These are phyloP conservation scores for Neosalanx taihuensis DNA, from an alignment of 2,797 vertebrate species.

Conservation along the genomic window DNA sequence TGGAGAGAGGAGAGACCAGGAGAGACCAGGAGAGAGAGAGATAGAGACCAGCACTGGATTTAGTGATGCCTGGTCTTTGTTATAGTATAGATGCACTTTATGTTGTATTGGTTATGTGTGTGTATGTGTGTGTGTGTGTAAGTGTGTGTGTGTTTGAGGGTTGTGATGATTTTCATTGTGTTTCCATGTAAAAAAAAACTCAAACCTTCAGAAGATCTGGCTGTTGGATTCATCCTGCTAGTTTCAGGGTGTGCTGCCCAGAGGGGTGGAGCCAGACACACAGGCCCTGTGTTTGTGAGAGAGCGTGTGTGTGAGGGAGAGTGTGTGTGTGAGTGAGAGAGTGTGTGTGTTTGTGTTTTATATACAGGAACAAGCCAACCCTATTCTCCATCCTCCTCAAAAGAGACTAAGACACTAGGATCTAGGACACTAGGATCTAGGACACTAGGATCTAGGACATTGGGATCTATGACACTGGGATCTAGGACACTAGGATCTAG, in stretches of 20 bases:
- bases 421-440: too few species aligned
- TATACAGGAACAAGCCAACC: background rate
- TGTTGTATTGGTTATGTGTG: conserved; percentile 40
- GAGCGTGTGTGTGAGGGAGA: background rate
- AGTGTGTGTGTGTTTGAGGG: conserved; percentile 25
- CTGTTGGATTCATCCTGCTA: conserved; percentile 3
- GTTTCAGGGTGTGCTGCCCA: background rate
- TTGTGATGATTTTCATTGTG: background rate
- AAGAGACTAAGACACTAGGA: too few species aligned
- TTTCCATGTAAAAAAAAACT: conserved; percentile 16
- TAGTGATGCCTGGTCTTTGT: conserved; percentile 24
- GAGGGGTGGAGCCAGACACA: too few species aligned
- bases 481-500: too few species aligned
- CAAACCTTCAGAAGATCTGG: conserved; percentile 5
- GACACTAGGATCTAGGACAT: too few species aligned
- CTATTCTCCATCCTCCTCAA: background rate
- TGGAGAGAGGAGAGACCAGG: too few species aligned
- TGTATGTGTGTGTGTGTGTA: conserved; percentile 28
- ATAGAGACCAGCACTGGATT: background rate
- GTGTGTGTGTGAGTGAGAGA: conserved; percentile 13
- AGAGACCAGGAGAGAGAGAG: too few species aligned
- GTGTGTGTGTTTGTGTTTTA: background rate
- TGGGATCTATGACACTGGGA: too few species aligned
- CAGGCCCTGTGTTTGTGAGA: conserved; percentile 15
- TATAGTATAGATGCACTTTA: conserved; percentile 71